Percentiles rank a stretch among this genome's conserved stretches.
Conservation (phyloP, 2,113 vertebrate species). For the Rhombomys opimus region DNA sequence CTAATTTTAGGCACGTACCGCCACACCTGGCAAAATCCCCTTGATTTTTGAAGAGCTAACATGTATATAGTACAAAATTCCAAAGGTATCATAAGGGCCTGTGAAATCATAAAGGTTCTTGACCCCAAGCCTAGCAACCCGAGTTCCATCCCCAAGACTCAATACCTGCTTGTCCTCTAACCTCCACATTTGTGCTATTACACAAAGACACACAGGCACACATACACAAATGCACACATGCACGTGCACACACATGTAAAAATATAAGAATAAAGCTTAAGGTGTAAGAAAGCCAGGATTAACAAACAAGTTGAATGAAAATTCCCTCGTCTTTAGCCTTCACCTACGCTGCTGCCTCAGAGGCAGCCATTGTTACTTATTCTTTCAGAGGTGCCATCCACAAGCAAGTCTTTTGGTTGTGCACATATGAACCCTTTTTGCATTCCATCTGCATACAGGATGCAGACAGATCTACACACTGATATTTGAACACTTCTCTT, state of each 20-base stretch:
- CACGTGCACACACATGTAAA: background rate
- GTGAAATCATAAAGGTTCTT: background rate
- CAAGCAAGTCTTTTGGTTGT: background rate
- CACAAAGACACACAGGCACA: background rate
- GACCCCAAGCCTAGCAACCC: background rate
- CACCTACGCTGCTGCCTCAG: background rate
- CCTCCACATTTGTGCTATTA: background rate
- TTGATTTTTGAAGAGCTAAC: slow-evolving; percentile 37
- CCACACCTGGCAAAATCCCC: background rate
- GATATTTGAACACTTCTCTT: slow-evolving; percentile 25
- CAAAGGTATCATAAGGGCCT: background rate
- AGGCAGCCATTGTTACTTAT: background rate
- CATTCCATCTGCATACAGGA: background rate
- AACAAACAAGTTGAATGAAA: background rate
- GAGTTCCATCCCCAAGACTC: background rate
- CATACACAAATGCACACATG: too few relatives aligned
- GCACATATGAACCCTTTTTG: background rate
- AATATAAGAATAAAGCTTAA: background rate
- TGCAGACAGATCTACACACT: background rate
- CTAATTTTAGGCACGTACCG: background rate
- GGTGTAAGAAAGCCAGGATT: background rate
- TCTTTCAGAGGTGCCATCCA: slow-evolving; percentile 7
- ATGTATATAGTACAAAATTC: slow-evolving; percentile 2
- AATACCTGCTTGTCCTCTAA: background rate
- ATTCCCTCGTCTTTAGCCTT: background rate